Conservation (phyloP, 2,797 vertebrate species). For the Paguma larvata region DNA sequence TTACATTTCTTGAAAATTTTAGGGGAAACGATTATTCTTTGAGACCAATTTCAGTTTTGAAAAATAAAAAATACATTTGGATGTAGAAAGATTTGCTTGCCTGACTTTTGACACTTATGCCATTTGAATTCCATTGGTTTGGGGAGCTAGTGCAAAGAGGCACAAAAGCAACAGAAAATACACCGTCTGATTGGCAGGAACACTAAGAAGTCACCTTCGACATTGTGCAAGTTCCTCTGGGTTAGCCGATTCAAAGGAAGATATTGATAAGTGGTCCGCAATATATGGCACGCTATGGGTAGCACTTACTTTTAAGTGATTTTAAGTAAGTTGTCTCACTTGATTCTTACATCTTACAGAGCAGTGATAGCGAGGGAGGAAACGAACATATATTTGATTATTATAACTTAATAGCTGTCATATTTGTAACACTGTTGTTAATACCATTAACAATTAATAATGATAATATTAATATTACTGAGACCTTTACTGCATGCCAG, state of each 20-base stretch:
- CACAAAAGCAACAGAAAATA: not conserved
- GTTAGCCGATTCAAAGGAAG: conserved; percentile 8
- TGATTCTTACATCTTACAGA: not conserved
- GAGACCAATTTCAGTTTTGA: not conserved
- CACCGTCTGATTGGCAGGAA: not conserved
- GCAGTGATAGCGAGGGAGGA: not conserved
- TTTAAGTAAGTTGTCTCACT: not conserved
- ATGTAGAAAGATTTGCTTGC: not conserved
- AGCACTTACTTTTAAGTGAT: not conserved
- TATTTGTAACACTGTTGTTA: not conserved
- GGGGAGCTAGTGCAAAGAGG: not conserved
- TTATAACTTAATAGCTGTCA: not conserved
- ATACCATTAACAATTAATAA: not conserved
- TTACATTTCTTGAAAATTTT: conserved; percentile 30
- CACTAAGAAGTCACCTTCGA: not conserved
- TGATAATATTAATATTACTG: not conserved
- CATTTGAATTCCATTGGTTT: not conserved
- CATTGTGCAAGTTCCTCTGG: not conserved
- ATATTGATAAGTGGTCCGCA: not conserved
- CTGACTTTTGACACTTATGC: not conserved
- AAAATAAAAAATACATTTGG: conserved; percentile 38
- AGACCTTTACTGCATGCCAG: not conserved
- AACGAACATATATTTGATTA: not conserved
- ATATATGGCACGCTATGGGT: not conserved
- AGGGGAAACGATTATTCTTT: not conserved